A percentile compares a stretch with the other conserved stretches of the same genome.
Conservation (phyloP, 2,888 invertebrate genomes). For the Campoletis raptor region DNA sequence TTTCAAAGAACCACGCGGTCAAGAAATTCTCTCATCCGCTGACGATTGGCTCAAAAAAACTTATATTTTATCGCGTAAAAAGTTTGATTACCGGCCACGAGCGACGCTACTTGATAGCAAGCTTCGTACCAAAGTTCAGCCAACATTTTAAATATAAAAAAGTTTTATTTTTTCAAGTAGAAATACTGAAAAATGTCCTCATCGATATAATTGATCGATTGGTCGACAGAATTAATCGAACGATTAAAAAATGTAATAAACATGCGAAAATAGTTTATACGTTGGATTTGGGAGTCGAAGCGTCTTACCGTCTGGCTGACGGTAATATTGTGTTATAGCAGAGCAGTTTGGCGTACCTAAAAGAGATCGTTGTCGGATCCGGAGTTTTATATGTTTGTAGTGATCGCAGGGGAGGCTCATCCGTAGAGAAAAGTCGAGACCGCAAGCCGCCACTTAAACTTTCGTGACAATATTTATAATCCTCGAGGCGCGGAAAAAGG, state of each 20-base stretch:
- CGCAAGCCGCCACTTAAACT: not conserved
- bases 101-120: not conserved
- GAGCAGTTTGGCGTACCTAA: constrained; percentile 11
- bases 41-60: not conserved
- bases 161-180: not conserved
- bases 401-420: not conserved
- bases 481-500: not conserved
- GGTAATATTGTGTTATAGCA: not conserved
- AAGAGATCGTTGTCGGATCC: constrained; percentile 22
- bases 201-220: not conserved
- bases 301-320: no score
- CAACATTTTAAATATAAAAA: not conserved
- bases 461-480: not conserved
- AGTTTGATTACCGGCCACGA: not conserved
- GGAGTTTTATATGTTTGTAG: not conserved
- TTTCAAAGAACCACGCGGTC: no score
- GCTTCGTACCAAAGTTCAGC: not conserved
- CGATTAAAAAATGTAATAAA: not conserved
- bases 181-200: not conserved
- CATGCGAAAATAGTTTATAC: not conserved
- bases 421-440: not conserved
- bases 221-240: not conserved
- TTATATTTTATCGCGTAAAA: not conserved
- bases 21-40: not conserved
- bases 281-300: not conserved